Conservation (phyloP, 2,797 vertebrate genomes). For the Trachops cirrhosus region DNA sequence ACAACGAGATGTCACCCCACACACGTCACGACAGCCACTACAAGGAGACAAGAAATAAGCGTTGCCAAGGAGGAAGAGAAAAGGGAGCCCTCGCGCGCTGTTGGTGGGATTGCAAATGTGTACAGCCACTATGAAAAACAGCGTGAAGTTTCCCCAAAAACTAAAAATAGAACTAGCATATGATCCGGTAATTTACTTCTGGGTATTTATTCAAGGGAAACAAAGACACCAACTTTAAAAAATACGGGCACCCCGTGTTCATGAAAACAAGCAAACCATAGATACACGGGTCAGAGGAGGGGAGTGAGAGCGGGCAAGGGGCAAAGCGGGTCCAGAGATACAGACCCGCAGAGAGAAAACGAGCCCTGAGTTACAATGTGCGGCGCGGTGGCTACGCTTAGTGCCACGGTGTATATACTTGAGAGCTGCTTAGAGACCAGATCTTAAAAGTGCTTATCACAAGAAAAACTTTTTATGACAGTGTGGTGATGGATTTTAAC, state of each 20-base stretch:
- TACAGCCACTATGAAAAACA: not conserved
- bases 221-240: not conserved
- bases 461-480: not conserved
- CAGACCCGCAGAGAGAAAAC: not conserved
- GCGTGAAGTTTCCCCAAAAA: not conserved
- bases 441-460: not conserved
- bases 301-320: too few relatives aligned
- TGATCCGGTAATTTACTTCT: not conserved
- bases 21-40: not conserved
- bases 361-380: too few relatives aligned
- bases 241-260: not conserved
- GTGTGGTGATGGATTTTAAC: not conserved
- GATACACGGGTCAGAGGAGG: not conserved
- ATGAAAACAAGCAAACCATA: not conserved
- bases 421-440: not conserved
- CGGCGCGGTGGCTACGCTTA: too few relatives aligned
- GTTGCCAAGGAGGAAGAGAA: not conserved
- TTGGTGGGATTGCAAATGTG: not conserved
- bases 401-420: too few relatives aligned
- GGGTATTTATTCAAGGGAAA: not conserved
- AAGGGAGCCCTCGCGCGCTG: not conserved
- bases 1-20: not conserved
- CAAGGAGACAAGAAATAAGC: not conserved
- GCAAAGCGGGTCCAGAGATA: too few relatives aligned
- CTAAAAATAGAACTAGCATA: not conserved